Evolutionary conservation across 1,140 invertebrate species (phyloP), one percentile per base, ranked within the genome.

Genomic region (Manduca sexta): DNA sequence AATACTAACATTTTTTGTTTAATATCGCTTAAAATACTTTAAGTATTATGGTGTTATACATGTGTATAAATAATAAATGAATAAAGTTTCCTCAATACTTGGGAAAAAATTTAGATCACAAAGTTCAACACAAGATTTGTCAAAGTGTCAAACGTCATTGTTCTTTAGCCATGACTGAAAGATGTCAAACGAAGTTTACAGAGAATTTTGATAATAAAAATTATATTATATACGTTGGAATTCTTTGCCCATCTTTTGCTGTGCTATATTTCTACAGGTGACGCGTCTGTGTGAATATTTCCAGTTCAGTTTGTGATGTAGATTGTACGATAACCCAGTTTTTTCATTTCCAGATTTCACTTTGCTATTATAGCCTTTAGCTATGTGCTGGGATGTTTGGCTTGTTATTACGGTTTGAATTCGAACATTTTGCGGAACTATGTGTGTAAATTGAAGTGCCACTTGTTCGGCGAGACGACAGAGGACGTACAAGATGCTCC

Each of bases 91-190:
- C 21, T 8, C 21, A 2, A 3, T 26, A 5, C 8, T 26, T 5
- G 21, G 21, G 21, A 5, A 8, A 8, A 26, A 26, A 26, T 3
- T 39, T 39, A 26, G 4, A 8, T 3, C 8, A 26, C 21, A 26
- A 5, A 26, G 4, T 3, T 3, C 21, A 26, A 26, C 21, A n/a
- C n/a, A n/a, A n/a, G n/a, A n/a, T n/a, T n/a, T 26, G 21, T 5
- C 21, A 1, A 26, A 5, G 4, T 26, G 21, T 26, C 21, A 26
- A 1, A 26, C 21, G 21, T 26, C 60, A 70, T 78, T 69, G 45
- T 64, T 74, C 65, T 58, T 57, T 69, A 80, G 69, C 74, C 81
- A 84, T 84, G 81, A 84, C 75, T 78, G 81, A 84, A 81, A 80
- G 78, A 82, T 82, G 81, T 84, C 81, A 84, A 72, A 76, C 58